These are phyloP conservation scores for Scleropages formosus DNA, from an alignment of 2,797 vertebrate species.

Conservation along the genomic window DNA sequence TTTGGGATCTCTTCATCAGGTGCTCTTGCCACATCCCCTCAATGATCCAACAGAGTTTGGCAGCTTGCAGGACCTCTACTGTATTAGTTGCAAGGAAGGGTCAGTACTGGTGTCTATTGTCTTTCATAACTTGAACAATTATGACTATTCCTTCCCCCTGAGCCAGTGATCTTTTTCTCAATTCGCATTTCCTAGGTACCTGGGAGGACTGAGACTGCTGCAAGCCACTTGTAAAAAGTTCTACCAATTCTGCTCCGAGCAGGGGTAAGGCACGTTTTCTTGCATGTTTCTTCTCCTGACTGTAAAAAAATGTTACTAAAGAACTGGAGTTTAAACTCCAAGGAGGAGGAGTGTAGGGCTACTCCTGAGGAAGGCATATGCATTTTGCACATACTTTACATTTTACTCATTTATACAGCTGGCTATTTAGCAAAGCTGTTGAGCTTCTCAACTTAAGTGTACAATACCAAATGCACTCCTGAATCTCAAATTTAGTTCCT, in stretches of 20 bases:
- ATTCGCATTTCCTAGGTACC: constrained; percentile 59
- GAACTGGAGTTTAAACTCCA: background rate
- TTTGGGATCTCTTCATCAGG: constrained; percentile 49
- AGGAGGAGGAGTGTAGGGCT: too few relatives aligned
- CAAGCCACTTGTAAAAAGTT: constrained; percentile 84
- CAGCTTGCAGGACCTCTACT: constrained; percentile 76
- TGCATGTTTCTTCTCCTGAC: background rate
- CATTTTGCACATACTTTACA: background rate
- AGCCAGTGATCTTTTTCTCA: background rate
- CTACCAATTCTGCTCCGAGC: constrained; percentile 79
- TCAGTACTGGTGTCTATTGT: constrained; percentile 46
- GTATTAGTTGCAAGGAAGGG: constrained; percentile 81
- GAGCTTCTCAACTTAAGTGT: background rate
- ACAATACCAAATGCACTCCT: background rate
- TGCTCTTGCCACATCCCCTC: constrained; percentile 74
- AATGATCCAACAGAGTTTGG: constrained; percentile 83
- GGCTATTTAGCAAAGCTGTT: background rate
- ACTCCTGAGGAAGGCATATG: too few relatives aligned
- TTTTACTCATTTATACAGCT: background rate
- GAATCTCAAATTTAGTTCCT: background rate
- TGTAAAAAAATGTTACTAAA: background rate
- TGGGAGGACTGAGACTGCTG: constrained; percentile 75
- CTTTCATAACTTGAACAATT: background rate
- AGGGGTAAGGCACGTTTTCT: constrained; percentile 65
- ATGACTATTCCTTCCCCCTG: background rate